Percentiles rank a stretch among this genome's conserved stretches.
Evolutionary conservation across 1,140 invertebrate species (phyloP).

Genomic region (Leptinotarsa defecta): DNA sequence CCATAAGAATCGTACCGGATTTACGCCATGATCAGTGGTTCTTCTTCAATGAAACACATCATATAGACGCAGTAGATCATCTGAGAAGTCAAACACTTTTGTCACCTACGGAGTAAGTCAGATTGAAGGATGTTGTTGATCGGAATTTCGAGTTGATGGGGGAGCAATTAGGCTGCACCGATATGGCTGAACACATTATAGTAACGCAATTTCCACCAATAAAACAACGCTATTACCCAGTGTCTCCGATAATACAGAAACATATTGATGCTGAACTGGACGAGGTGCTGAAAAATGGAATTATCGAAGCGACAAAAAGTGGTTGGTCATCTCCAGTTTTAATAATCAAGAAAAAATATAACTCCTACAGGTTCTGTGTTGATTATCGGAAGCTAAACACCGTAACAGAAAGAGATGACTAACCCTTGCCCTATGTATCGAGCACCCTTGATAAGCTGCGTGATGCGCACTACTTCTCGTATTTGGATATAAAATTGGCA

Average conservation of each 20-base stretch:
- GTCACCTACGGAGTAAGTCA: not conserved
- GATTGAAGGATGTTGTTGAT: not conserved
- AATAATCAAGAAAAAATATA: conserved; percentile 32
- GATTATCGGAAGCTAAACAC: conserved; percentile 34
- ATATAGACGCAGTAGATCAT: not conserved
- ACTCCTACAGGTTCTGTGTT: conserved; percentile 24
- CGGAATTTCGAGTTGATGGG: not conserved
- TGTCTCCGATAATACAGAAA: conserved; percentile 38
- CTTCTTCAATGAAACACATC: not conserved
- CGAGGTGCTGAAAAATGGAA: conserved; percentile 29
- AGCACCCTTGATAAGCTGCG: conserved; percentile 42
- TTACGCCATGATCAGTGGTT: not conserved
- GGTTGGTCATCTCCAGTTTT: conserved; percentile 36
- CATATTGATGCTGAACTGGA: conserved; percentile 36
- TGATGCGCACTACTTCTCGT: conserved; percentile 46
- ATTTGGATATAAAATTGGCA: conserved; percentile 47
- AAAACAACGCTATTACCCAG: conserved; percentile 22
- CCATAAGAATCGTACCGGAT: conserved; percentile 22
- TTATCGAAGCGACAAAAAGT: conserved; percentile 38
- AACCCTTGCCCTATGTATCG: not conserved
- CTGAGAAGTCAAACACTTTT: not conserved
- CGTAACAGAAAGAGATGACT: conserved; percentile 9
- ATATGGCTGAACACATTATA: no score
- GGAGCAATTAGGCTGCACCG: no score
- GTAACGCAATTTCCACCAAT: conserved; percentile 20